Base-by-base conservation (phyloP, 2,797 vertebrate genomes). In the Tympanoctomys barrerae region DNA sequence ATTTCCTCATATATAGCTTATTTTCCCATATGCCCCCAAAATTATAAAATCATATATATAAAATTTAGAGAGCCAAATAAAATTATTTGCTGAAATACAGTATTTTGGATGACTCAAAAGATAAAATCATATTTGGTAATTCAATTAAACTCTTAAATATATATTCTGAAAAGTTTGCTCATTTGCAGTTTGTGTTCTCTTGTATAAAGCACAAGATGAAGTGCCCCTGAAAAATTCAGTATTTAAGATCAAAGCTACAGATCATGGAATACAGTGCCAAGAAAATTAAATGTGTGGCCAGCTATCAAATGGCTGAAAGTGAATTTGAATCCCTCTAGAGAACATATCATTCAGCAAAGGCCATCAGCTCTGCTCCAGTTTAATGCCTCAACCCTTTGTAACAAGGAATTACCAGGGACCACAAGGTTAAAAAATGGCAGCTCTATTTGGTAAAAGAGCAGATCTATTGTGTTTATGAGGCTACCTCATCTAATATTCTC, bases 241-340 rank as follows among this genome's bases (percentile, higher is more conserved):
- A 91, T 28, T 92, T 71, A 97, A 97, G 80, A 97, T 97, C 89
- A 98, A 4, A 92, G 92, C 28, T 96, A 89, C 79, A 97, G 78
- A 97, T 95, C 87, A 97, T 10, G 91, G 90, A 79, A 97, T 89
- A 54, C 3, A 90, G 81, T 84, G 81, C 80, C 85, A 97, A 97
- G 94, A 90, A 98, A 97, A 97, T 96, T 94, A 98, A 97, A 97
- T 91, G 16, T 96, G 79, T 97, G 62, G 14, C 94, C 95, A 97
- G 91, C 62, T 92, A 96, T 49, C 68, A 97, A 95, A 96, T 91
- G 96, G 68, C 68, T 97, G 2, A 93, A 89, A 95, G 49, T 87
- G 70, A 96, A 68, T 96, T 94, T 96, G 94, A 96, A 98, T 46
- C 26, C 36, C 92, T 96, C 77, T 62, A 11, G 73, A 94, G 86